Evolutionary conservation across 2,113 vertebrate genomes (phyloP).

Genomic region (Leucoraja erinaceus): DNA sequence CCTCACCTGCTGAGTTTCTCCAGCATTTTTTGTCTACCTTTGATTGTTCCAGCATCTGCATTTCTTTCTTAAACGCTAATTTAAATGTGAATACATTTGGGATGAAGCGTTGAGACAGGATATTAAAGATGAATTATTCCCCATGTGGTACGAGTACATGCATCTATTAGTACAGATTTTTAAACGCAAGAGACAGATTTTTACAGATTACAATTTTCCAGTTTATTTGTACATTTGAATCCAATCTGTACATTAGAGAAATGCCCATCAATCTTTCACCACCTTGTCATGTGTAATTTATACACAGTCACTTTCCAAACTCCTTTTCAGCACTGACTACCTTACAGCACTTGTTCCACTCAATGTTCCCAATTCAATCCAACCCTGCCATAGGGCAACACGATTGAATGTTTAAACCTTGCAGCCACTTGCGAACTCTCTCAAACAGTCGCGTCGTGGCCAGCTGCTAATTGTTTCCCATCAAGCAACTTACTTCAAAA

Average conservation of each 20-base stretch:
- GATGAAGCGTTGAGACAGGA: neutral
- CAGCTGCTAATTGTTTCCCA: neutral
- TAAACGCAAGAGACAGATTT: neutral
- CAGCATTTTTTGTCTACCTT: no score
- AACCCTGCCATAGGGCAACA: neutral
- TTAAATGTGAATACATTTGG: neutral
- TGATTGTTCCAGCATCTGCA: no score
- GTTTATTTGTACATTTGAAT: slow-evolving; percentile 24
- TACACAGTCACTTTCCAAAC: neutral
- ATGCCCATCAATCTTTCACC: neutral
- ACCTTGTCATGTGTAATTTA: slow-evolving; percentile 6
- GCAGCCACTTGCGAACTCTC: neutral
- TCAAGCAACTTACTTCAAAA: neutral
- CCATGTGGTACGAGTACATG: neutral
- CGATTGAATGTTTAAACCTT: neutral
- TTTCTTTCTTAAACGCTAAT: neutral
- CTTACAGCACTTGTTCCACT: neutral
- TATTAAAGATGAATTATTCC: neutral
- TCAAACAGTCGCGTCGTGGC: neutral
- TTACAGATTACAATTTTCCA: slow-evolving; percentile 21
- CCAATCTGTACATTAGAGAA: slow-evolving; percentile 36
- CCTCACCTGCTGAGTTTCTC: no score
- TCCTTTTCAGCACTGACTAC: neutral
- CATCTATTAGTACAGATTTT: neutral
- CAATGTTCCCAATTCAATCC: neutral